Evolutionary conservation across 2,797 vertebrate genomes (phyloP).

Genomic region (Uromys caudimaculatus): DNA sequence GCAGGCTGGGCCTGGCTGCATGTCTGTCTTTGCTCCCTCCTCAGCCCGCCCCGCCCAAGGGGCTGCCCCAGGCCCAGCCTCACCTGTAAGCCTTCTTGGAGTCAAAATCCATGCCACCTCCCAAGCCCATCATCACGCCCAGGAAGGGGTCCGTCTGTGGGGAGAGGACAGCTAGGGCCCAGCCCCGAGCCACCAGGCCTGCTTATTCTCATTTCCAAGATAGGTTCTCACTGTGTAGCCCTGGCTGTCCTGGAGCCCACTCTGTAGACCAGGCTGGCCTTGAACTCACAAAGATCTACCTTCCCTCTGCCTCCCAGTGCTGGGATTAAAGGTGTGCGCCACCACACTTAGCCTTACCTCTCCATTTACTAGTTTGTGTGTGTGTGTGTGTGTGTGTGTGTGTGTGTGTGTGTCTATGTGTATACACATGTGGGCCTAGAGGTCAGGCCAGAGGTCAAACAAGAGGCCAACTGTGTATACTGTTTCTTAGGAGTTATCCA

Average conservation of each 20-base stretch:
- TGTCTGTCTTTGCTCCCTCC: not conserved
- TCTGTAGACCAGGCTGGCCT: not conserved
- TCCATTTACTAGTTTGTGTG: not conserved
- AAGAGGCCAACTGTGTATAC: not conserved
- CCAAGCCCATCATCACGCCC: constrained; percentile 92
- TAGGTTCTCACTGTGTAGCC: not conserved
- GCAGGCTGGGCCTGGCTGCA: not conserved
- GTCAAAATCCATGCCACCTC: constrained; percentile 95
- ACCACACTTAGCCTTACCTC: not conserved
- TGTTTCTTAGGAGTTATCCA: not conserved
- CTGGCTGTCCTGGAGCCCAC: not conserved
- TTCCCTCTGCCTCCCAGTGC: not conserved
- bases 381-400: not conserved
- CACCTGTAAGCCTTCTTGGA: constrained; percentile 96
- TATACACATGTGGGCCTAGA: not conserved
- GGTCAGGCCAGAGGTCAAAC: not conserved
- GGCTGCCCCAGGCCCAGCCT: not conserved
- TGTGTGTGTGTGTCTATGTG: not conserved
- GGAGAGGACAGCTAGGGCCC: not conserved
- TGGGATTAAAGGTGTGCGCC: not conserved
- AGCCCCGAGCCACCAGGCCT: not conserved
- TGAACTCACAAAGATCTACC: not conserved
- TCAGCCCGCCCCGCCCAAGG: not conserved
- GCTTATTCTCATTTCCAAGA: not conserved
- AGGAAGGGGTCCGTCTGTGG: constrained; percentile 90